Percentiles rank a stretch among this genome's conserved stretches.
These are phyloP conservation scores for Mythimna loreyi DNA, from an alignment of 2,888 invertebrate genomes.

Conservation along the genomic window DNA sequence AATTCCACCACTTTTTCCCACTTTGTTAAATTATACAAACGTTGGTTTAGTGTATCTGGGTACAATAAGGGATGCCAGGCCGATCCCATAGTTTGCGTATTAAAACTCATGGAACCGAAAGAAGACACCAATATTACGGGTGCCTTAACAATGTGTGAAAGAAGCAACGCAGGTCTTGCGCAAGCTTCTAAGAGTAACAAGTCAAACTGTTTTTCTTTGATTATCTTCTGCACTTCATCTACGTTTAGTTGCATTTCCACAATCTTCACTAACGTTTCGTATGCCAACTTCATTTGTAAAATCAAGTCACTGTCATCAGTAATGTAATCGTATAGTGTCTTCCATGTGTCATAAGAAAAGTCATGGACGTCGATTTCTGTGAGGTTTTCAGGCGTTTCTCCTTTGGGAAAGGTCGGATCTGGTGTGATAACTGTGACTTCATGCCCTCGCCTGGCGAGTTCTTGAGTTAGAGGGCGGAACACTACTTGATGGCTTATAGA, in stretches of 20 bases:
- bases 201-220: constrained; percentile 16
- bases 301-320: neutral
- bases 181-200: constrained; percentile 16
- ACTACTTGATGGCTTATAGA: constrained; percentile 81
- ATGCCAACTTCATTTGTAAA: neutral
- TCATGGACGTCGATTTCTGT: constrained; percentile 77
- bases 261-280: neutral
- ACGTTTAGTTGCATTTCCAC: constrained; percentile 11
- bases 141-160: constrained; percentile 9
- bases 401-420: constrained; percentile 70
- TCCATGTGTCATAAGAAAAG: constrained; percentile 62
- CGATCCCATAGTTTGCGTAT: constrained; percentile 62
- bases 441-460: constrained; percentile 79
- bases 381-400: constrained; percentile 67
- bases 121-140: constrained; percentile 67
- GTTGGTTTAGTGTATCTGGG: constrained; percentile 58
- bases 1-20: constrained; percentile 70
- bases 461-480: constrained; percentile 73
- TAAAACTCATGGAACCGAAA: constrained; percentile 52
- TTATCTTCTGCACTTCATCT: constrained; percentile 8
- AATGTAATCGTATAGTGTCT: constrained; percentile 4
- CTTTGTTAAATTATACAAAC: constrained; percentile 63
- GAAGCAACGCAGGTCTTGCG: constrained; percentile 15
- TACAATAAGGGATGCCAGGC: constrained; percentile 67
- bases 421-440: constrained; percentile 78